phyloP scores from a whole-genome alignment of 2,113 vertebrate genomes.

The Corynorhinus townsendii region DNA sequence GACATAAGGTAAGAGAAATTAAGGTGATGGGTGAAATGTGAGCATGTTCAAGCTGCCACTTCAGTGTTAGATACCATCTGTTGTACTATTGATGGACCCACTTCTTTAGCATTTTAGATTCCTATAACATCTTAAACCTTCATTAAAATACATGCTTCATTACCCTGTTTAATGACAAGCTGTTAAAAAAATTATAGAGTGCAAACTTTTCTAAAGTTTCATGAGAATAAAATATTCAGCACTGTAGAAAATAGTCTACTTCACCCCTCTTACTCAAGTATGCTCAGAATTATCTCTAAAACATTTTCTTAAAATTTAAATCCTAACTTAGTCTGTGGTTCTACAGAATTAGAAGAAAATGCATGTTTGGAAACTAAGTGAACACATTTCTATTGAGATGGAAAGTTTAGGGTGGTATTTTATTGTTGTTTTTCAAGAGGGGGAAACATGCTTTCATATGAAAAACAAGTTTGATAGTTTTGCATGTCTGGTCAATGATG shows the following conservation, averaged over 20 bases:
- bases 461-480: not conserved
- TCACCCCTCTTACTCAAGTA: not conserved
- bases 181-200: not conserved
- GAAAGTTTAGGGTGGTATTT: not conserved
- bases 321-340: not conserved
- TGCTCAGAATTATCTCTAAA: not conserved
- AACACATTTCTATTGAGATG: not conserved
- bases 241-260: not conserved
- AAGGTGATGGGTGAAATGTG: not conserved
- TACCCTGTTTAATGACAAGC: slow-evolving; percentile 1
- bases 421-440: not conserved
- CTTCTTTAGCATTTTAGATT: not conserved
- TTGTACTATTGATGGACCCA: slow-evolving; percentile 1
- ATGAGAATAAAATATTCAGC: not conserved
- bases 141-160: slow-evolving; percentile 19
- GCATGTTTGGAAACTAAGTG: not conserved
- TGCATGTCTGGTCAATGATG: not conserved
- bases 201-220: slow-evolving; percentile 41
- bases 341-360: not conserved
- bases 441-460: not conserved
- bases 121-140: slow-evolving; percentile 49
- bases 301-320: slow-evolving; percentile 27
- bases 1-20: slow-evolving; percentile 90
- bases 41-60: not conserved
- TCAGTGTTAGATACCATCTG: slow-evolving; percentile 26